phyloP scores from a whole-genome alignment of 2,113 vertebrate genomes.

The Bujurquina vittata region DNA sequence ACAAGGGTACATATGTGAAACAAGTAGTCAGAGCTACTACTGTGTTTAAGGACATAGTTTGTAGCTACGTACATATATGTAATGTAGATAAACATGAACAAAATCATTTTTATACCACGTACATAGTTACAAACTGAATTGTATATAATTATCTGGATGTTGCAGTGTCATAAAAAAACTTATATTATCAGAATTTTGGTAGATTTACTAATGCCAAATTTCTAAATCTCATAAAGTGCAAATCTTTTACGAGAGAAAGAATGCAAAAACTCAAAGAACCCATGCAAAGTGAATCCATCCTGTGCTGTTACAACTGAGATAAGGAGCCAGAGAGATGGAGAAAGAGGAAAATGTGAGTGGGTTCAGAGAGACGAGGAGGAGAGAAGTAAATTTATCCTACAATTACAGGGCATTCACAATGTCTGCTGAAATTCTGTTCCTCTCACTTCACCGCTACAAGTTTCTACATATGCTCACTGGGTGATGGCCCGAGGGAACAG shows the following conservation, averaged over 20 bases:
- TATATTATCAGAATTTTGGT: neutral
- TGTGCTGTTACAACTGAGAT: constrained; percentile 27
- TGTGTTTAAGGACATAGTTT: neutral
- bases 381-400: constrained; percentile 20
- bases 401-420: constrained; percentile 29
- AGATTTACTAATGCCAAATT: neutral
- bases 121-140: neutral
- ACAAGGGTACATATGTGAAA: neutral
- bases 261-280: constrained; percentile 15
- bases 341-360: neutral
- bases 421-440: constrained; percentile 34
- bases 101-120: neutral
- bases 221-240: neutral
- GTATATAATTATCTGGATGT: neutral
- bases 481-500: constrained; percentile 1
- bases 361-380: neutral
- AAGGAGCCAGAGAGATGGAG: neutral
- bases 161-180: neutral
- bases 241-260: neutral
- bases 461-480: constrained; percentile 8
- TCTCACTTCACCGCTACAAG: constrained; percentile 7
- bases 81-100: too few species aligned
- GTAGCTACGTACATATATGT: too few species aligned
- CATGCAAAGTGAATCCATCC: constrained; percentile 27
- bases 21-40: neutral